Evolutionary conservation across 2,797 vertebrate genomes (phyloP), one percentile per base, ranked within the genome.

Genomic region (Bradypodion pumilum): DNA sequence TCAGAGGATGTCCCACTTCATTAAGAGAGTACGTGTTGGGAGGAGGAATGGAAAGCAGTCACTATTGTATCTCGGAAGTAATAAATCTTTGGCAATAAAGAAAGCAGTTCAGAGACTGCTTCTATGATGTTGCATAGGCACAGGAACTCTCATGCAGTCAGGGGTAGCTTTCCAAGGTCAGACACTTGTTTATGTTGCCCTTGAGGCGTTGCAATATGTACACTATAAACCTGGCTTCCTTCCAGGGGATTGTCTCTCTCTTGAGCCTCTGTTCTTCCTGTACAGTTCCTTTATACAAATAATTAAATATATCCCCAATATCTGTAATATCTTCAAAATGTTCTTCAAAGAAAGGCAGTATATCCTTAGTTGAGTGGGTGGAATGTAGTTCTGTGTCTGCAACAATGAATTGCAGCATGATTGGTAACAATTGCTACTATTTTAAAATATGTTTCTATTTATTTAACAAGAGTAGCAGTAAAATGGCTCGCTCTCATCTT

Each of bases 121-220:
- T 74, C 44, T 80, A 3, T 49, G n/a, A 74, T 74, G 27, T 65
- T 66, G 69, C 72, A 74, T 66, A 65, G n/a, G n/a, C 60, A 74
- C 66, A 80, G 70, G 77, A 80, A 74, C 70, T 85, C 70, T 40
- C 12, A 63, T 74, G 46, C 35, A 80, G 37, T n/a, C 70, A 74
- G 59, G 44, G 69, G 15, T 80, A 56, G 49, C 46, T 21, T 85
- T 85, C 75, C 82, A 84, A 84, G 75, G 82, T 62, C 60, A 80
- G 68, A 56, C 1, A 27, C 21, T 78, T 73, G 44, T 65, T 84
- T 78, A 63, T 10, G 4, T 10, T 4, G 40, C 42, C 32, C 35
- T 21, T 32, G 42, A 80, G 70, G 5, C 46, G 80, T 8, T 66
- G 60, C 32, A 44, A 32, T 74, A 60, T 56, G 29, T 74, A 56